A percentile compares a stretch with the other conserved stretches of the same genome.
Conservation (phyloP, 2,888 invertebrate genomes). For the Thera obeliscata region DNA sequence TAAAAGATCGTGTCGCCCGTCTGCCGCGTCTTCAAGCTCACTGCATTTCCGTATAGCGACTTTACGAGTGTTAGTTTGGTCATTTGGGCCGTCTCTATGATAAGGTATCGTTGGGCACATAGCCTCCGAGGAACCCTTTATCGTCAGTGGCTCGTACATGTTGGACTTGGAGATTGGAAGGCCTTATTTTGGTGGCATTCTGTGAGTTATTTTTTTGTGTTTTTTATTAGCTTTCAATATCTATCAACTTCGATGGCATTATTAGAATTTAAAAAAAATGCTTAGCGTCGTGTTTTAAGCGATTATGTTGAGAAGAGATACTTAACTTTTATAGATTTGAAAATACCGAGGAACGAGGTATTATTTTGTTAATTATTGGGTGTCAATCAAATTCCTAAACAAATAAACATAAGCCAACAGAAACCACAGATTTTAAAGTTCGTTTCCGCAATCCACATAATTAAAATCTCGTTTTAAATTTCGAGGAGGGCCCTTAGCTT, state of each 20-base stretch:
- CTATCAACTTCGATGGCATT: too few relatives aligned
- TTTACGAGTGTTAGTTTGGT: slow-evolving; percentile 75
- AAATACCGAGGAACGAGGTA: too few relatives aligned
- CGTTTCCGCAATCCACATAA: slow-evolving; percentile 53
- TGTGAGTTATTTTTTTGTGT: slow-evolving; percentile 1
- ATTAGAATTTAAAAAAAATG: too few relatives aligned
- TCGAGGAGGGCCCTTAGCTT: slow-evolving; percentile 50
- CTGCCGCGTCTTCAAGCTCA: slow-evolving; percentile 37
- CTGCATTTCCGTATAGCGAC: slow-evolving; percentile 63
- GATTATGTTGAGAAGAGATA: too few relatives aligned
- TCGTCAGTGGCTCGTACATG: slow-evolving; percentile 42
- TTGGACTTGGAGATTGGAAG: slow-evolving; percentile 18
- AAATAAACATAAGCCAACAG: slow-evolving; percentile 7
- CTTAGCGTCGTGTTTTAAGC: too few relatives aligned
- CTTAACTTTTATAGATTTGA: too few relatives aligned
- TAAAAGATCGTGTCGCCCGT: slow-evolving; percentile 22
- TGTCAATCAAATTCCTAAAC: not conserved
- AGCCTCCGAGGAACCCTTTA: slow-evolving; percentile 54
- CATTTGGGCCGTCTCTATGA: slow-evolving; percentile 65
- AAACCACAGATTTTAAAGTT: slow-evolving; percentile 32
- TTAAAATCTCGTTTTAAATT: slow-evolving; percentile 55
- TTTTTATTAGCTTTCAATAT: not conserved
- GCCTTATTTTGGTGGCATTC: slow-evolving; percentile 5
- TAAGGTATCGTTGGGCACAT: slow-evolving; percentile 66
- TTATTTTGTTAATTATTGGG: too few relatives aligned